A percentile compares a stretch with the other conserved stretches of the same genome.
Evolutionary conservation across 2,888 invertebrate genomes (phyloP).

Genomic region (Chalcis sispes): DNA sequence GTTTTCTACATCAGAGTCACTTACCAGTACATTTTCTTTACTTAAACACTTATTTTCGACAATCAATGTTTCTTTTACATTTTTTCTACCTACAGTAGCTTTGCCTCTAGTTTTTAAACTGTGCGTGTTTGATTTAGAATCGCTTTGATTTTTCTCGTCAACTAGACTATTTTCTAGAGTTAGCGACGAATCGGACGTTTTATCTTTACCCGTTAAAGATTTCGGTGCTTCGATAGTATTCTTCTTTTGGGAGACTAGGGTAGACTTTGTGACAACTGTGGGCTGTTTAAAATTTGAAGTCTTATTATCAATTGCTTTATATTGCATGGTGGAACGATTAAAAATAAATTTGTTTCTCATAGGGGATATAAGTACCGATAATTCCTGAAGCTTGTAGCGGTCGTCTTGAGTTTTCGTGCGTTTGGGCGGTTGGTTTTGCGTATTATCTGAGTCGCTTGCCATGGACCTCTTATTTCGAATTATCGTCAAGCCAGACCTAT

Average conservation of each 20-base stretch:
- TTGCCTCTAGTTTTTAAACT: background rate
- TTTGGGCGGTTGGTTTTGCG: constrained; percentile 20
- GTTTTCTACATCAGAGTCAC: constrained; percentile 17
- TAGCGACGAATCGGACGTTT: background rate
- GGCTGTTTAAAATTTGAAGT: constrained; percentile 42
- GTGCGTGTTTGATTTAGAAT: background rate
- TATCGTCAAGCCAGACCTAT: constrained; percentile 26
- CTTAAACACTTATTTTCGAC: background rate
- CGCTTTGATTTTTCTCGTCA: constrained; percentile 16
- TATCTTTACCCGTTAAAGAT: background rate
- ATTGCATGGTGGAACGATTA: background rate
- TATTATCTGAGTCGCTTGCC: constrained; percentile 15
- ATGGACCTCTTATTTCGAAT: constrained; percentile 34
- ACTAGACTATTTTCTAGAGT: background rate
- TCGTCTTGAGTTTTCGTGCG: constrained; percentile 4
- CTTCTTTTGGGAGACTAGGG: background rate
- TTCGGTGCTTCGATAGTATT: background rate
- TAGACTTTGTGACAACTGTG: background rate
- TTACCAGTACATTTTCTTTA: constrained; percentile 35
- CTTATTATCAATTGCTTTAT: constrained; percentile 5
- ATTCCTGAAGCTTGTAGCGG: constrained; percentile 33
- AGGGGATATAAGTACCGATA: constrained; percentile 56
- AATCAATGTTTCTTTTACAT: background rate
- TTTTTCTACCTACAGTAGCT: background rate
- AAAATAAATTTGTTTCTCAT: constrained; percentile 12